Conservation (phyloP, 2,888 invertebrate species). For the Steinernema hermaphroditum region DNA sequence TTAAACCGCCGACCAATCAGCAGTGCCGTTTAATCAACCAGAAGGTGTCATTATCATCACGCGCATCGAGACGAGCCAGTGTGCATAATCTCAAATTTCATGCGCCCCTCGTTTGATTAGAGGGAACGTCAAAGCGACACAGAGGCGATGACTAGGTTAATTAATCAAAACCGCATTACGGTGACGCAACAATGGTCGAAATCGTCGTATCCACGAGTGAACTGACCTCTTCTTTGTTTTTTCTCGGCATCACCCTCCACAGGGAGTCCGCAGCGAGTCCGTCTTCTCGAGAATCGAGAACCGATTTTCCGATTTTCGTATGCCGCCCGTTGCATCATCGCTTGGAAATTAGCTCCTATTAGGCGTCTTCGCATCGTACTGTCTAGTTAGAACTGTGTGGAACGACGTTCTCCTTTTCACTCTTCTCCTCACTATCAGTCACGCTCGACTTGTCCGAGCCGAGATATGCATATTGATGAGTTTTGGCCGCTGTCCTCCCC, state of each 20-base stretch:
- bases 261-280: conserved; percentile 12
- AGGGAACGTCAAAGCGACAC: too few relatives aligned
- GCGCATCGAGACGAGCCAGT: background rate
- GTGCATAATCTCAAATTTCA: background rate
- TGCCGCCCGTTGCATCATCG: background rate
- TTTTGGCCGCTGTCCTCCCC: background rate
- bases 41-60: background rate
- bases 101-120: too few relatives aligned
- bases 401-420: background rate
- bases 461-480: conserved; percentile 2
- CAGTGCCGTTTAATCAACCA: background rate
- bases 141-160: background rate
- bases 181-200: conserved; percentile 26
- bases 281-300: too few relatives aligned
- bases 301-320: too few relatives aligned
- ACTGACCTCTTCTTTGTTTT: conserved; percentile 26
- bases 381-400: too few relatives aligned
- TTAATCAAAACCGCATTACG: conserved; percentile 1
- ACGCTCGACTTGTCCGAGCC: conserved; percentile 12
- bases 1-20: background rate
- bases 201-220: background rate
- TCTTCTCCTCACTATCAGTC: background rate
- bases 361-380: background rate
- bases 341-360: background rate
- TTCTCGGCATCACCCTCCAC: background rate